Base-by-base conservation (phyloP, 2,888 invertebrate genomes). In the Nasonia oneida region DNA sequence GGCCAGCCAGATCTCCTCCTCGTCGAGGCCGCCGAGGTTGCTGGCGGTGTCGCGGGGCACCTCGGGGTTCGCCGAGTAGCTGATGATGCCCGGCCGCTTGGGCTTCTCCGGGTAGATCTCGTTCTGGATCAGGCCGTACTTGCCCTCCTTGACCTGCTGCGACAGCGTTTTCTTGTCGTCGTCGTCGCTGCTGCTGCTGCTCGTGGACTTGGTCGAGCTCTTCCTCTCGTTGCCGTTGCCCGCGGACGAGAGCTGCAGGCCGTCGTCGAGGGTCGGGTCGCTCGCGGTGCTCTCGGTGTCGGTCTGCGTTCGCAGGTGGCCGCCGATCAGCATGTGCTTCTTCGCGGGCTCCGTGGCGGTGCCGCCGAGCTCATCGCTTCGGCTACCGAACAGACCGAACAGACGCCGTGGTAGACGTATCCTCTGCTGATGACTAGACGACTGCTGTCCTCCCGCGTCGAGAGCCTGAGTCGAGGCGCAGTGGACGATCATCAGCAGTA, bases 141-240 rank as follows among this genome's bases (percentile, higher is more conserved):
- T 98, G 70, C 98, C 98, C 92, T 98, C 98, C 86, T 97, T 96
- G 89, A 98, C 97, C 94, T 98, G 98, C 94, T 98, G 97, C n/a
- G 97, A 95, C 61, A 98, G 94, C 6, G 97, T 97, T 93, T 98
- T 98, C 92, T 96, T 96, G 47, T 96, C 96, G 88, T 97, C 97
- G 87, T 96, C 96, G 85, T 94, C 94, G 50, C 93, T 91, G 90
- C 94, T 64, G 93, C 93, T 87, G 94, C 87, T 53, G 86, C 87
- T 94, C 89, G 94, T 88, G 12, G 61, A 42, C 42, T 83, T 50
- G 15, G 80, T 94, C 23, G 92, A 91, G 83, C 93, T 91, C 86
- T 94, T 95, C 39, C 90, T 90, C 82, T 94, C 93, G 89, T 96
- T 96, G 8, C 96, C 96, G 87, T 95, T 95, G 39, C 96, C 96